Base-by-base conservation (phyloP, 2,797 vertebrate genomes). In the Neosilurus hyrtlii region DNA sequence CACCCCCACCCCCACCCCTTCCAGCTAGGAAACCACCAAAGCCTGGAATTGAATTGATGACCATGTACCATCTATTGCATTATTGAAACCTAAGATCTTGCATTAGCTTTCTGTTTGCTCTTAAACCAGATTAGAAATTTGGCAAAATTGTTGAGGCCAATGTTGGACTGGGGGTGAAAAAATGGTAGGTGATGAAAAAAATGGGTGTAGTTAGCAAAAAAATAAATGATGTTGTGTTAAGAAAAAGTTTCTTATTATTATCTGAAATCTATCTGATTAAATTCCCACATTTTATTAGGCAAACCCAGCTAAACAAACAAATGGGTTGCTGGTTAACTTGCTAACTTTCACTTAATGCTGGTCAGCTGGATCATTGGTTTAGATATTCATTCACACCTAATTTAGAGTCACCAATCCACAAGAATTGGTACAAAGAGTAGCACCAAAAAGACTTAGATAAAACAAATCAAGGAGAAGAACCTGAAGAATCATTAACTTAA, bases 21-120 rank as follows among this genome's bases (percentile, higher is more conserved):
- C 88, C 92, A 94, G 92, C 93, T 94, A 92, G 93, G 91, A 90
- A 92, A 91, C 93, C 92, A 91, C 93, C 93, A 92, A 91, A 93
- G 89, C 70, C 86, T 75, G 91, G 95, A 95, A 96, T 91, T 94
- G 92, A 95, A 96, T 91, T 94, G 92, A 95, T 93, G 91, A 88
- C 88, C 85, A 85, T 76, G 65, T 93, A 89, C 90, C 88, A 90
- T 85, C 49, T 89, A 91, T 90, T 93, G 85, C 89, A 92, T 94
- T 92, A 92, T 94, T 93, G 94, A 94, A 91, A 91, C 86, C 66
- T 79, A 91, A 89, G 86, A 90, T 92, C 92, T 78, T 11, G 22
- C 75, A 63, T 91, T 90, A 91, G 88, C 91, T 91, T 90, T 90
- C 90, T 75, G 16, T 75, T 75, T 75, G 10, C 54, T 37, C 30